Evolutionary conservation across 2,797 vertebrate species (phyloP).

Genomic region (Sorex maritimensis): DNA sequence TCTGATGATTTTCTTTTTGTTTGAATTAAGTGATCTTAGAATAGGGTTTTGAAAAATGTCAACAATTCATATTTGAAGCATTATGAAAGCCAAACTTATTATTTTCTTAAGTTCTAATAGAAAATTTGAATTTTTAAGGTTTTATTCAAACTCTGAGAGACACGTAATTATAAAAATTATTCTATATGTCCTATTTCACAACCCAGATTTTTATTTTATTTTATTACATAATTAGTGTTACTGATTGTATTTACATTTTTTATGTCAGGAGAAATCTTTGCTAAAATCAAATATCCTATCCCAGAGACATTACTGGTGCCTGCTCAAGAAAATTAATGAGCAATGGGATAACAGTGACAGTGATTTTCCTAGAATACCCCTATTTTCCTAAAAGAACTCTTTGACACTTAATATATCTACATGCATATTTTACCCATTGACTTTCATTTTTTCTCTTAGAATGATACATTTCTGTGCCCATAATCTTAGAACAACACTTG

Average conservation of each 20-base stretch:
- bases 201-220: background rate
- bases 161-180: conserved; percentile 37
- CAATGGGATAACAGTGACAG: no score
- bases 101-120: conserved; percentile 47
- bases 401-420: background rate
- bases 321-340: no score
- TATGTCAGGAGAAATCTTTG: background rate
- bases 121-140: conserved; percentile 47
- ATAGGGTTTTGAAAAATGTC: conserved; percentile 62
- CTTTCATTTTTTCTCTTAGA: background rate
- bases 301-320: no score
- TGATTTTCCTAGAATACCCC: no score
- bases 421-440: background rate
- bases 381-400: conserved; percentile 6
- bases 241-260: background rate
- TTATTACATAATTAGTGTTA: background rate
- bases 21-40: conserved; percentile 76
- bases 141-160: conserved; percentile 41
- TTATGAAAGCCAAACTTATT: conserved; percentile 31
- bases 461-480: background rate
- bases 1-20: conserved; percentile 72
- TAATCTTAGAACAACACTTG: background rate
- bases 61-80: conserved; percentile 61
- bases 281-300: background rate
- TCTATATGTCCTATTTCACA: background rate